Conservation (phyloP, 1,140 invertebrate genomes). For the Aricia agestis region DNA sequence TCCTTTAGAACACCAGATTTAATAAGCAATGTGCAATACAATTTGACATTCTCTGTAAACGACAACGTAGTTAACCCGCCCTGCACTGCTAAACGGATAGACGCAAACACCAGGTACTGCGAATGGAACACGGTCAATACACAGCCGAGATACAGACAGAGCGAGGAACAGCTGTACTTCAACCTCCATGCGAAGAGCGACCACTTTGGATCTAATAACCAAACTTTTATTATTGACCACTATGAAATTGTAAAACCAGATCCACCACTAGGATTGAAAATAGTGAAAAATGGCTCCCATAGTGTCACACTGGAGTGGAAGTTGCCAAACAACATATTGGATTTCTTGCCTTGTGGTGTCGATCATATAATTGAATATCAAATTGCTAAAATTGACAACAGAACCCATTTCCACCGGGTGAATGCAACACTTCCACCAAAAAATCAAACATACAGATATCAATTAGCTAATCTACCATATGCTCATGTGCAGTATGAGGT, state of each 20-base stretch:
- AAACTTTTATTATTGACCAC: constrained; percentile 78
- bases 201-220: constrained; percentile 70
- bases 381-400: constrained; percentile 77
- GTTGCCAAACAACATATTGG: constrained; percentile 76
- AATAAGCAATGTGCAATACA: constrained; percentile 77
- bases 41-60: constrained; percentile 73
- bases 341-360: constrained; percentile 77
- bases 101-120: constrained; percentile 39
- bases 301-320: constrained; percentile 79
- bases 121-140: constrained; percentile 76
- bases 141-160: constrained; percentile 78
- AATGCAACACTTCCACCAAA: constrained; percentile 50
- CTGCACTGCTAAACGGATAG: constrained; percentile 55
- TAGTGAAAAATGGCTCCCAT: constrained; percentile 75
- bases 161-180: constrained; percentile 77
- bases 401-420: constrained; percentile 74
- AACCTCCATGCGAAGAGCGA: constrained; percentile 73
- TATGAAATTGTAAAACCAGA: constrained; percentile 79
- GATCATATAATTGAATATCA: constrained; percentile 80
- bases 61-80: constrained; percentile 39
- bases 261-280: constrained; percentile 76
- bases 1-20: constrained; percentile 78
- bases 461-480: constrained; percentile 78
- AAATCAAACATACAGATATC: constrained; percentile 66
- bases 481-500: constrained; percentile 83